Percentiles rank a stretch among this genome's conserved stretches.
Conservation (phyloP, 2,888 invertebrate genomes). For the Chloroclystis v-ata region DNA sequence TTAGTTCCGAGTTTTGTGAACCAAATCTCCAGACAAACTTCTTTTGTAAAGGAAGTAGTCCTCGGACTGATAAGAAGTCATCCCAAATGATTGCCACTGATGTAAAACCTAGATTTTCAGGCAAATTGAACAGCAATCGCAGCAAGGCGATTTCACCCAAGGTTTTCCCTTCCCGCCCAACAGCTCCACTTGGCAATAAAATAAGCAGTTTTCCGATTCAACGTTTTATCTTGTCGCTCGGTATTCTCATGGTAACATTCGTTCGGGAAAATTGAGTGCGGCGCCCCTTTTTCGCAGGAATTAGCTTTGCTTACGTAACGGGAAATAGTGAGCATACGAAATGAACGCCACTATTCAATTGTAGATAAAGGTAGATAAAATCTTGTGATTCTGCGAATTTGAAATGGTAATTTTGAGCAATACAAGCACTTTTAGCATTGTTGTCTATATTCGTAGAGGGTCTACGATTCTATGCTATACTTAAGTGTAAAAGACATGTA, state of each 20-base stretch:
- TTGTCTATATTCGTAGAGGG: no score
- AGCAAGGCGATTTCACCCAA: slow-evolving; percentile 43
- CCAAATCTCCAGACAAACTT: no score
- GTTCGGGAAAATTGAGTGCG: slow-evolving; percentile 54
- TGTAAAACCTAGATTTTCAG: slow-evolving; percentile 16
- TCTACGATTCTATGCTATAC: no score
- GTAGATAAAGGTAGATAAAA: neutral
- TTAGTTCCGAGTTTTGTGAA: no score
- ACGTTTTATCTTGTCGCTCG: slow-evolving; percentile 68
- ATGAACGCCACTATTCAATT: slow-evolving; percentile 11
- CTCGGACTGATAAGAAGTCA: no score
- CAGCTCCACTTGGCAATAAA: slow-evolving; percentile 63
- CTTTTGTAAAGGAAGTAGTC: no score
- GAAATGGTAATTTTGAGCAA: no score
- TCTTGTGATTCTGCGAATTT: no score
- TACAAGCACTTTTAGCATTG: no score
- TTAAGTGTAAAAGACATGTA: no score
- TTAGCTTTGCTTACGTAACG: slow-evolving; percentile 42
- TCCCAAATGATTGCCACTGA: slow-evolving; percentile 4
- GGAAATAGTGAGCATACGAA: slow-evolving; percentile 18
- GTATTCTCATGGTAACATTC: slow-evolving; percentile 58
- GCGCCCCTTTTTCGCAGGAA: slow-evolving; percentile 47
- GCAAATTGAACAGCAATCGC: slow-evolving; percentile 58
- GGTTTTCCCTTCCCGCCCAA: slow-evolving; percentile 57
- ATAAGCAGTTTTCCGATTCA: slow-evolving; percentile 74